Base-by-base conservation (phyloP, 2,113 vertebrate species). In the Sander lucioperca region DNA sequence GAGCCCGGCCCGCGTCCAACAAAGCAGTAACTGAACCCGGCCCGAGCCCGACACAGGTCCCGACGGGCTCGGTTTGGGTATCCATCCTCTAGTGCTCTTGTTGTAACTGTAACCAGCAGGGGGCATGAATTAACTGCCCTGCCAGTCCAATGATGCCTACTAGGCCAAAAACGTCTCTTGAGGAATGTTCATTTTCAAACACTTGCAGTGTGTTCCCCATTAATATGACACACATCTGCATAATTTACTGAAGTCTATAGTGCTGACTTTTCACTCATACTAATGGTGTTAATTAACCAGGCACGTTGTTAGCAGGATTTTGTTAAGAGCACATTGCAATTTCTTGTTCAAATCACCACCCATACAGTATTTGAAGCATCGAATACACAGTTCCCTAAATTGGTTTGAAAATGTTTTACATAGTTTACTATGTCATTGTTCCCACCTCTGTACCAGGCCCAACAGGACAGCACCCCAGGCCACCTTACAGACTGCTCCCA, bases 241-340 rank as follows among this genome's bases (percentile, higher is more conserved):
- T 84, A 76, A 83, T 79, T 63, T 68, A 77, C 68, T 79, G 39
- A 79, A 71, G 77, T 45, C 66, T 48, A 59, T 33, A 70, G 33
- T 73, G 76, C 83, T 80, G 81, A 90, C 78, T 85, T 86, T 68
- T 76, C 79, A 80, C 69, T 75, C 56, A 80, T 39, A 69, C 62
- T 88, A 81, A 82, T 86, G 78, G 57, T 72, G 59, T 74, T 82
- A 82, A 86, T 88, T 74, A 84, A 69, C 59, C 50, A 68, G 53
- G 57, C 50, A 43, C 61, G 76, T 30, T 30, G 25, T 51, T 33
- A 21, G 48, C 27, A 14, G 18, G 30, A 53, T 54, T 36, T 13
- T 67, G 65, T 51, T 30, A 50, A 67, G 45, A 50, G 64, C 45
- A 67, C 45, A 48, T 30, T 50, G 64, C 23, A 30, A 19, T 19